Base-by-base conservation (phyloP, 2,888 invertebrate species). In the Harmothoe impar region DNA sequence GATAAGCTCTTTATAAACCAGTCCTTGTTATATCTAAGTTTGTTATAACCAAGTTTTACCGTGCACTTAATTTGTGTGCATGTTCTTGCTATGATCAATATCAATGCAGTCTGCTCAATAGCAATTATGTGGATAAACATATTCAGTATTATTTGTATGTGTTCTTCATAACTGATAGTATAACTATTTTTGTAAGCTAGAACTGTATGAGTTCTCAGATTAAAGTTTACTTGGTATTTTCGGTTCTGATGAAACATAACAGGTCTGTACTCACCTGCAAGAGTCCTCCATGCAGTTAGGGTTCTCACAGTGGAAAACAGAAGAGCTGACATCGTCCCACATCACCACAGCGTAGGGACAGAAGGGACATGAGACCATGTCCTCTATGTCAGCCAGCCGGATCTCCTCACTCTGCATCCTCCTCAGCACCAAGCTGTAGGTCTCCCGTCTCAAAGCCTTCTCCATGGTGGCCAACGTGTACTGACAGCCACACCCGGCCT, bases 261-360 rank as follows among this genome's bases (percentile, higher is more conserved):
- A n/a, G n/a, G n/a, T n/a, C n/a, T n/a, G n/a, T 29, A 15, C 86
- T 29, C 7, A 95, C 95, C 97, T 95, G 94, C 97, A 97, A 0
- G 97, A 96, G 93, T 97, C 96, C 93, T 96, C 96, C 94, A 96
- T 96, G 93, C 97, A 97, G 31, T 97, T 96, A 0, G 96, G 96
- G 94, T 97, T 97, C n/a, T 96, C 94, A 93, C 97, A 97, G 51
- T 95, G 95, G 93, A 97, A 97, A 0, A 97, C 94, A 7, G 31
- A 31, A n/a, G 86, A 52, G 15, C n/a, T 25, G 92, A 94, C 95
- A 91, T 96, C 95, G 56, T 94, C 93, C 29, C 93, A 93, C 94
- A 96, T 96, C 92, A 97, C 96, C 52, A 96, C 96, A 33, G 96
- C 96, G 94, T 96, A 97, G 92, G 96, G 96, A 94, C 97, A 97